A percentile compares a stretch with the other conserved stretches of the same genome.
phyloP scores from a whole-genome alignment of 2,888 invertebrate genomes.

The Atethmia centrago region DNA sequence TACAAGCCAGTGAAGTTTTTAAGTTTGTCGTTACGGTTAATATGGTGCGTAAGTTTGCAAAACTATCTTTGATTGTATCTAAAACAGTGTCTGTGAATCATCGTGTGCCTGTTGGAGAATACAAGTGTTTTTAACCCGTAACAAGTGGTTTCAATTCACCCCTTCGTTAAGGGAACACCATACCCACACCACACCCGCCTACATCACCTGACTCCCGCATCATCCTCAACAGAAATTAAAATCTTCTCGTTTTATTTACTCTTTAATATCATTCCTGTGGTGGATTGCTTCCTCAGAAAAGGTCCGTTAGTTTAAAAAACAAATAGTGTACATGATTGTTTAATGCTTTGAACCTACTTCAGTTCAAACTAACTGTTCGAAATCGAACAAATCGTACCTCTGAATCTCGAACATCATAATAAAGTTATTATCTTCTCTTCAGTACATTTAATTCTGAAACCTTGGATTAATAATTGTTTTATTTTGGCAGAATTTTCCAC shows the following conservation, averaged over 20 bases:
- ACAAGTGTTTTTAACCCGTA: too few relatives aligned
- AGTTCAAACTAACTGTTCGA: neutral
- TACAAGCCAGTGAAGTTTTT: too few relatives aligned
- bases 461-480: neutral
- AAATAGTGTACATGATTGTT: neutral
- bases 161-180: too few relatives aligned
- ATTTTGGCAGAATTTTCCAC: conserved; percentile 17
- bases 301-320: neutral
- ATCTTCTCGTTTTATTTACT: neutral
- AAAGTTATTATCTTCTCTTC: neutral
- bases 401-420: neutral
- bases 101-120: too few relatives aligned
- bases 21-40: too few relatives aligned
- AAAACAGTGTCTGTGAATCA: too few relatives aligned
- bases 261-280: neutral
- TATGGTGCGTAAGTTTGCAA: too few relatives aligned
- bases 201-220: too few relatives aligned
- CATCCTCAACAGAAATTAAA: neutral
- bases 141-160: too few relatives aligned
- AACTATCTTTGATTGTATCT: too few relatives aligned
- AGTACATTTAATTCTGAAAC: neutral
- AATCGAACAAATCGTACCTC: neutral
- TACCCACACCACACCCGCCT: too few relatives aligned
- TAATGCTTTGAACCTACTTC: neutral
- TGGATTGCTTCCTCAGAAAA: neutral